phyloP scores from a whole-genome alignment of 2,888 invertebrate genomes.

The Lithophane leautieri region DNA sequence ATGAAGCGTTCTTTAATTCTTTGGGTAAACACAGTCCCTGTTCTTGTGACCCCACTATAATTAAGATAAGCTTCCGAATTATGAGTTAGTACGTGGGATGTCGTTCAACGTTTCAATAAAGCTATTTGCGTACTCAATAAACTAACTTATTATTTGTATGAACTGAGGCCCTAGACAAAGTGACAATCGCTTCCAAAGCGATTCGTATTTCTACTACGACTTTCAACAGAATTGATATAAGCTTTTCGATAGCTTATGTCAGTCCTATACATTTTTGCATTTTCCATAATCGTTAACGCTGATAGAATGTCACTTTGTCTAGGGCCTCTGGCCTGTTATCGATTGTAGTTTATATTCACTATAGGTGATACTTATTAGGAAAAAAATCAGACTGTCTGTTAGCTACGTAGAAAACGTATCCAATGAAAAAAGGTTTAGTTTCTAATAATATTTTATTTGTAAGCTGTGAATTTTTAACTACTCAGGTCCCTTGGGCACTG shows the following conservation, averaged over 20 bases:
- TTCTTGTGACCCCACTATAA: constrained; percentile 66
- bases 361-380: background rate
- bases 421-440: background rate
- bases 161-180: no score
- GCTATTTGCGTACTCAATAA: background rate
- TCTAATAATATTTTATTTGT: background rate
- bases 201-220: no score
- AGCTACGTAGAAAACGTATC: no score
- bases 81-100: constrained; percentile 44
- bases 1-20: constrained; percentile 72
- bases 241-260: no score
- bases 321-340: background rate
- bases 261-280: no score
- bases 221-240: no score
- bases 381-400: no score
- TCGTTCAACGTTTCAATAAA: background rate
- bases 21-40: constrained; percentile 65
- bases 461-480: background rate
- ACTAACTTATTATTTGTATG: background rate
- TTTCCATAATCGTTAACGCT: no score
- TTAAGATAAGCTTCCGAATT: constrained; percentile 67
- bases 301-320: no score
- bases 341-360: no score
- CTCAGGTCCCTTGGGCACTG: no score
- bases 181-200: no score